phyloP scores from a whole-genome alignment of 2,797 vertebrate species.

The Peromyscus aztecus region DNA sequence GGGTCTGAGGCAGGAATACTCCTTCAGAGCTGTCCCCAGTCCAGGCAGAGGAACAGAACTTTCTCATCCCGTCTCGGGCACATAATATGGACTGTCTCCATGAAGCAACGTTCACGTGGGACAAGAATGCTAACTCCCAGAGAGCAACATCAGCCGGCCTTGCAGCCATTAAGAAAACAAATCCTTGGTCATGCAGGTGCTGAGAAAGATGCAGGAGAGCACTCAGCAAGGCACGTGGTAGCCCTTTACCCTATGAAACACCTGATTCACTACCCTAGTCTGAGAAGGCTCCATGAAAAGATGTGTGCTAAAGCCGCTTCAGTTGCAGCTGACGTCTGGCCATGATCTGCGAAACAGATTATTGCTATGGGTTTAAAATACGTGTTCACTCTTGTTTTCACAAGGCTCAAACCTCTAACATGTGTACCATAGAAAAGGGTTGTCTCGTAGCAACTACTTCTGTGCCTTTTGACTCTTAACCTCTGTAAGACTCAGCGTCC shows the following conservation, averaged over 20 bases:
- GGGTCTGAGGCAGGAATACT: background rate
- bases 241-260: background rate
- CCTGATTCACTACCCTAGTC: background rate
- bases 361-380: background rate
- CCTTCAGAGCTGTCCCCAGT: background rate
- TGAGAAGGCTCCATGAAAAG: background rate
- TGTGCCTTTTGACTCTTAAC: background rate
- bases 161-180: background rate
- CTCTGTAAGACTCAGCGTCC: background rate
- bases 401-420: background rate
- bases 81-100: background rate
- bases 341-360: background rate
- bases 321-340: background rate
- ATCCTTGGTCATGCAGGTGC: background rate
- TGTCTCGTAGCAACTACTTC: background rate
- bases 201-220: background rate
- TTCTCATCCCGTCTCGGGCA: background rate
- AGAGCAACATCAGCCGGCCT: background rate
- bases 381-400: background rate
- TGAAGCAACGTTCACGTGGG: background rate
- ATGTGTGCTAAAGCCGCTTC: background rate
- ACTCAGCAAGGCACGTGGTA: background rate
- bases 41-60: background rate
- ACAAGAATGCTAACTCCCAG: constrained; percentile 13
- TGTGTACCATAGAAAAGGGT: background rate